phyloP scores from a whole-genome alignment of 2,113 vertebrate genomes.

The Oryzias javanicus region DNA sequence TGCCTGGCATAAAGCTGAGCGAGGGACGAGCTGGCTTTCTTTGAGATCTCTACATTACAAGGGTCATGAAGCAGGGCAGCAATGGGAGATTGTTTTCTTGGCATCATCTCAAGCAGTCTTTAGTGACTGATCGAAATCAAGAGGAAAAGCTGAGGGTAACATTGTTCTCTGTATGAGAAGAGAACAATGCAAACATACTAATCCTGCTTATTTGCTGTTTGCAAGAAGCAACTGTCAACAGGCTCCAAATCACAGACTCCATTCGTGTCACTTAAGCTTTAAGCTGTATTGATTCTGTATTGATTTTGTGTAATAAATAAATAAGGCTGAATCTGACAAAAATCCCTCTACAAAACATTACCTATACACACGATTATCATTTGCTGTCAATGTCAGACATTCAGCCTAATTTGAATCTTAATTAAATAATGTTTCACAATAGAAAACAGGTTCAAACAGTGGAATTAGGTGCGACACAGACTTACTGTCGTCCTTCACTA shows the following conservation, averaged over 20 bases:
- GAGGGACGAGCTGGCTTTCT: background rate
- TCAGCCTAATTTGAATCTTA: background rate
- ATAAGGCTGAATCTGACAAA: background rate
- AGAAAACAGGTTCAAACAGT: too few species aligned
- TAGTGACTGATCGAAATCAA: too few species aligned
- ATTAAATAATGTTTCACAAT: too few species aligned
- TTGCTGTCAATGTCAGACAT: background rate
- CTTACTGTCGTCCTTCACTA: slow-evolving; percentile 94
- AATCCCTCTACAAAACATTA: background rate
- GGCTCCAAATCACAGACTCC: background rate
- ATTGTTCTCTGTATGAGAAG: background rate
- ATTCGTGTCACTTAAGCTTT: background rate
- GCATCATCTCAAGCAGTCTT: background rate
- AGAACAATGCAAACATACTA: background rate
- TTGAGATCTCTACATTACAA: slow-evolving; percentile 3
- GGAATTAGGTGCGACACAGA: background rate
- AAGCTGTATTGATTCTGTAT: background rate
- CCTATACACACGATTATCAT: background rate
- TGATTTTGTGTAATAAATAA: background rate
- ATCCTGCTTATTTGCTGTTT: slow-evolving; percentile 4
- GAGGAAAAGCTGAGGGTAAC: too few species aligned
- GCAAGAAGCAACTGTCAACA: background rate
- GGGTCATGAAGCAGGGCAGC: background rate
- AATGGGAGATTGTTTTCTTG: slow-evolving; percentile 4
- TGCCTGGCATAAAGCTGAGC: slow-evolving; percentile 3